Base-by-base conservation (phyloP, 2,888 invertebrate genomes). In the Parnassius mnemosyne region DNA sequence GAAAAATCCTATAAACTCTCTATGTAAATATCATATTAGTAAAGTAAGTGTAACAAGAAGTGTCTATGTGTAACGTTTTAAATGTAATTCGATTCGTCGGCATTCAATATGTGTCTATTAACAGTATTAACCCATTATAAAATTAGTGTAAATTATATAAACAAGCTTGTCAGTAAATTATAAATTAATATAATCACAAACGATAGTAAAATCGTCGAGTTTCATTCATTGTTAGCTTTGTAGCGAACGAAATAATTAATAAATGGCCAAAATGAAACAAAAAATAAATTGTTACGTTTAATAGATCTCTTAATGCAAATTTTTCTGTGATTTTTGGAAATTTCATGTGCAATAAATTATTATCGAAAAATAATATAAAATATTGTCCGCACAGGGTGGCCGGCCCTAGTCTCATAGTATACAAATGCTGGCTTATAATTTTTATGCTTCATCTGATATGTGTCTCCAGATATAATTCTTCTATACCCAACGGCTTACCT, bases 251-350 rank as follows among this genome's bases (percentile, higher is more conserved):
- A 9, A 13, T 49, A 9, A 46, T n/a, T 46, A 46, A 13, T 49
- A 49, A n/a, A 13, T 49, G 7, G 13, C n/a, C 49, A n/a, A 49
- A 49, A 9, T 49, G 13, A 49, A 16, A 16, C n/a, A 13, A 44
- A 46, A 46, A 46, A 54, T 43, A 54, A 53, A 58, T 66, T 68
- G 64, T 72, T 68, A 69, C 65, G 63, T 66, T 69, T 69, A 64
- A 67, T 73, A 74, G 83, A 86, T 85, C 82, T 86, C 84, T 79
- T 76, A 78, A 75, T 77, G 78, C 75, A 78, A 76, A 81, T 79
- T 72, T 69, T 77, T 77, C 87, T 88, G 88, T 88, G 88, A 88
- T 88, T 76, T 42, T 66, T 71, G 63, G 70, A 82, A 85, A 83
- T 75, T 75, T 76, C 69, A 76, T 81, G 88, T 88, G 87, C 87